phyloP scores from a whole-genome alignment of 2,797 vertebrate genomes.

The Novumbra hubbsi region DNA sequence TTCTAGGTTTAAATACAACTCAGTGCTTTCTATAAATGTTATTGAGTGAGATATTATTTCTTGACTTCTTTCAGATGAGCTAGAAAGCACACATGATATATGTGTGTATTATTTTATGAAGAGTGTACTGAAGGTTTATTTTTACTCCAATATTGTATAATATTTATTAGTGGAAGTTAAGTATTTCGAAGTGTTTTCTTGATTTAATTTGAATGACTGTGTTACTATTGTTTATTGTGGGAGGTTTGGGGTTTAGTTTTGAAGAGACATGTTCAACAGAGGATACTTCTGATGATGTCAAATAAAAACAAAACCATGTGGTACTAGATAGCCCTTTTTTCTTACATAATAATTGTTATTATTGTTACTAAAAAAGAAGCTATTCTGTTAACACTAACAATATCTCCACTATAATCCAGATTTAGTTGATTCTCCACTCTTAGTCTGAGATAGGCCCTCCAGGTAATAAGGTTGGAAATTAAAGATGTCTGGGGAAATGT shows the following conservation, averaged over 20 bases:
- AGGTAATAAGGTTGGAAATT: not conserved
- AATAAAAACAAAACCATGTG: not conserved
- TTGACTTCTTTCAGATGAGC: not conserved
- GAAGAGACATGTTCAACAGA: conserved; percentile 16
- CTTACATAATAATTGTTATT: not conserved
- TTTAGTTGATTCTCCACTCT: not conserved
- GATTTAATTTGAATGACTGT: conserved; percentile 32
- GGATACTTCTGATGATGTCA: not conserved
- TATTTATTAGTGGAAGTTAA: conserved; percentile 4
- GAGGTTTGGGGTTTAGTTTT: conserved; percentile 30
- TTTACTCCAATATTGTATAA: not conserved
- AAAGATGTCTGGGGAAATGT: conserved; percentile 6
- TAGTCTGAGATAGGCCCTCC: conserved; percentile 1
- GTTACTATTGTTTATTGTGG: conserved; percentile 38
- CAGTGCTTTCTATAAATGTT: not conserved
- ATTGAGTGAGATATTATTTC: not conserved
- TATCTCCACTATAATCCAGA: not conserved
- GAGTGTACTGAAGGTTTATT: not conserved
- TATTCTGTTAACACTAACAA: not conserved
- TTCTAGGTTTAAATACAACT: not conserved
- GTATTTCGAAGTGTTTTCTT: conserved; percentile 29
- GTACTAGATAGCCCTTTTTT: not conserved
- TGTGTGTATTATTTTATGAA: not conserved
- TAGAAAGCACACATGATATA: not conserved
- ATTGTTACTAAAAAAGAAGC: not conserved